Evolutionary conservation across 2,888 invertebrate genomes (phyloP).

Genomic region (Gastrophysa polygoni): DNA sequence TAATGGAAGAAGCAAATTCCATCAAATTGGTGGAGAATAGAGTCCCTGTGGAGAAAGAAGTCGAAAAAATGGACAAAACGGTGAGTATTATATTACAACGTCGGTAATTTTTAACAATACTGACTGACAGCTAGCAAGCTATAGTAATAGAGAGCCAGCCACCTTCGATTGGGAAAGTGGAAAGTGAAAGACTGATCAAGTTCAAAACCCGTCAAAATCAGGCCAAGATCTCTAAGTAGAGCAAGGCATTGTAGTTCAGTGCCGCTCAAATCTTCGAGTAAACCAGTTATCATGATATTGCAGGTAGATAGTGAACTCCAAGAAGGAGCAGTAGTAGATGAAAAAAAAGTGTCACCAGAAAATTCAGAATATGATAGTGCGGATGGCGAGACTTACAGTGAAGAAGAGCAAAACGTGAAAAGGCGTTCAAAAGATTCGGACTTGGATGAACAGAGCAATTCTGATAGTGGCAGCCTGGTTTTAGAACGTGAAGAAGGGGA

Average conservation of each 20-base stretch:
- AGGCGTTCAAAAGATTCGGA: conserved; percentile 43
- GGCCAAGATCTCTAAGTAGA: conserved; percentile 53
- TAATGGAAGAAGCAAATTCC: too few relatives aligned
- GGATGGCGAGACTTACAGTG: conserved; percentile 48
- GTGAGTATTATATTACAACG: too few relatives aligned
- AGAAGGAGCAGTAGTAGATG: conserved; percentile 30
- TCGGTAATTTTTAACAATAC: too few relatives aligned
- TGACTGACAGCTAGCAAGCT: too few relatives aligned
- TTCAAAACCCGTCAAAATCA: conserved; percentile 40
- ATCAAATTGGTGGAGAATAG: too few relatives aligned
- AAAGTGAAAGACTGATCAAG: conserved; percentile 40
- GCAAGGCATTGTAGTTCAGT: conserved; percentile 42
- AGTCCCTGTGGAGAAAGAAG: too few relatives aligned
- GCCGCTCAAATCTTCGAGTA: conserved; percentile 6
- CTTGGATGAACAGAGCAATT: conserved; percentile 58
- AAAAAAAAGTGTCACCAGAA: conserved; percentile 46
- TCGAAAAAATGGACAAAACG: too few relatives aligned
- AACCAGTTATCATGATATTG: conserved; percentile 42
- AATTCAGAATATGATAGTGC: conserved; percentile 55
- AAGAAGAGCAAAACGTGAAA: conserved; percentile 41
- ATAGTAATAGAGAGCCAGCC: too few relatives aligned
- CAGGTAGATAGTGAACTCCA: conserved; percentile 44
- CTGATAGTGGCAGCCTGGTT: conserved; percentile 63
- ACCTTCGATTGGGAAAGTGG: conserved; percentile 23
- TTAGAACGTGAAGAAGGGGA: conserved; percentile 74